Conservation (phyloP, 1,140 invertebrate genomes). For the Oscheius sp. region DNA sequence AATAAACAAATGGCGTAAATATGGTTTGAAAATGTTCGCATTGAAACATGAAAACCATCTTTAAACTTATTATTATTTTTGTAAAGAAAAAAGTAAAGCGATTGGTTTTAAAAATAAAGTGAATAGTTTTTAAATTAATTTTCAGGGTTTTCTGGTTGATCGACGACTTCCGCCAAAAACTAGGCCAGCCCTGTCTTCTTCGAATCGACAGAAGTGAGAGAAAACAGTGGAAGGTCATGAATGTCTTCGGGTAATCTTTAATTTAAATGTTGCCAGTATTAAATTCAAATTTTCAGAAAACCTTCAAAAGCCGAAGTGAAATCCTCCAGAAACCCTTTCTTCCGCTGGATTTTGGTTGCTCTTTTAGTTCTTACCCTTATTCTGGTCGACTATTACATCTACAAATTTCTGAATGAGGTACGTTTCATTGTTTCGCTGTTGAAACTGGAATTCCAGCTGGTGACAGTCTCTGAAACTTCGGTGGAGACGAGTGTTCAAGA, state of each 20-base stretch:
- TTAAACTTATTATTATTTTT: too few species aligned
- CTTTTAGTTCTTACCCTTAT: not conserved
- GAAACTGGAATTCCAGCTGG: not conserved
- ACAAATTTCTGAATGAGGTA: conserved; percentile 18
- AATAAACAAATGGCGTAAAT: too few species aligned
- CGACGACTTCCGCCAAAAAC: not conserved
- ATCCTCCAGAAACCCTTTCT: conserved; percentile 9
- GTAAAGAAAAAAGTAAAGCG: too few species aligned
- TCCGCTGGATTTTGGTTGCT: conserved; percentile 15
- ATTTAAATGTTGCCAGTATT: not conserved
- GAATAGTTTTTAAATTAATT: too few species aligned
- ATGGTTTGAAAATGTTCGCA: too few species aligned
- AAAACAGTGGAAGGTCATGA: conserved; percentile 16
- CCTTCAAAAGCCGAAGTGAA: conserved; percentile 15
- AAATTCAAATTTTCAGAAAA: not conserved
- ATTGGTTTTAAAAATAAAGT: too few species aligned
- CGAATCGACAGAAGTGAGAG: not conserved
- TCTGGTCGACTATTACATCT: conserved; percentile 21
- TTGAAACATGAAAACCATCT: too few species aligned
- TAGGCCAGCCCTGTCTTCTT: not conserved
- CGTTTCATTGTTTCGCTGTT: not conserved
- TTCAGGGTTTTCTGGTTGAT: not conserved
- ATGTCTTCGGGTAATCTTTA: conserved; percentile 6
- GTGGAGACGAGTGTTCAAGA: not conserved
- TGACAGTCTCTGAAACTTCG: not conserved